Evolutionary conservation across 2,113 vertebrate species (phyloP).

Genomic region (Percopsis transmontana): DNA sequence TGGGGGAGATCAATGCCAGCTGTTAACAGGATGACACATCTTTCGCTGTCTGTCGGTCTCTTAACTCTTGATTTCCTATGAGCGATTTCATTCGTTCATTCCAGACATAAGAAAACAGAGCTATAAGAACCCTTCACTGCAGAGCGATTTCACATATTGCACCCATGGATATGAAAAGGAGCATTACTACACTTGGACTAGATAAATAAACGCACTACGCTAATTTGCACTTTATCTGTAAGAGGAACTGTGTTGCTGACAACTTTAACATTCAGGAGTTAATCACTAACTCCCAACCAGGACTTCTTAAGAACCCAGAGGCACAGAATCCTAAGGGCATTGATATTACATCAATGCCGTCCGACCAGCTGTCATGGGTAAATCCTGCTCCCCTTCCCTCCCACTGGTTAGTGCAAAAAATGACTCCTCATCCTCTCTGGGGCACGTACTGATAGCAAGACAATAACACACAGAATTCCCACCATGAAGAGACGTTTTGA

Average conservation of each 20-base stretch:
- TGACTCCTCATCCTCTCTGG: slow-evolving; percentile 53
- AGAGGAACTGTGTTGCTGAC: slow-evolving; percentile 7
- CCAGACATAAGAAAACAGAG: not conserved
- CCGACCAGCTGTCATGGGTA: slow-evolving; percentile 23
- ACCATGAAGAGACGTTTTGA: slow-evolving; percentile 34
- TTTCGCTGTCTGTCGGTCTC: too few relatives aligned
- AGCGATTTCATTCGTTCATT: too few relatives aligned
- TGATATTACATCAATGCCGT: too few relatives aligned
- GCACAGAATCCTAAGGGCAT: too few relatives aligned
- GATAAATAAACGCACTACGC: slow-evolving; percentile 18
- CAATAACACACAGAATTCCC: slow-evolving; percentile 46
- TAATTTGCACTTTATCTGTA: slow-evolving; percentile 17
- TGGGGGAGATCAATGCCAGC: not conserved
- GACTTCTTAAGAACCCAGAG: too few relatives aligned
- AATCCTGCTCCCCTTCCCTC: slow-evolving; percentile 48
- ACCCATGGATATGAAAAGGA: slow-evolving; percentile 32
- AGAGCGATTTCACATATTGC: slow-evolving; percentile 38
- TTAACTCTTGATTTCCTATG: too few relatives aligned
- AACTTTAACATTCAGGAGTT: too few relatives aligned
- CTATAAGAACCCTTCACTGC: slow-evolving; percentile 10
- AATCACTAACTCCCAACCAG: too few relatives aligned
- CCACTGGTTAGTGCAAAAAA: slow-evolving; percentile 37
- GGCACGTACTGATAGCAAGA: slow-evolving; percentile 25
- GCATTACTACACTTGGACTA: slow-evolving; percentile 25
- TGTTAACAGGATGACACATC: too few relatives aligned